phyloP scores from a whole-genome alignment of 2,113 vertebrate species.

The Gopherus evgoodei region DNA sequence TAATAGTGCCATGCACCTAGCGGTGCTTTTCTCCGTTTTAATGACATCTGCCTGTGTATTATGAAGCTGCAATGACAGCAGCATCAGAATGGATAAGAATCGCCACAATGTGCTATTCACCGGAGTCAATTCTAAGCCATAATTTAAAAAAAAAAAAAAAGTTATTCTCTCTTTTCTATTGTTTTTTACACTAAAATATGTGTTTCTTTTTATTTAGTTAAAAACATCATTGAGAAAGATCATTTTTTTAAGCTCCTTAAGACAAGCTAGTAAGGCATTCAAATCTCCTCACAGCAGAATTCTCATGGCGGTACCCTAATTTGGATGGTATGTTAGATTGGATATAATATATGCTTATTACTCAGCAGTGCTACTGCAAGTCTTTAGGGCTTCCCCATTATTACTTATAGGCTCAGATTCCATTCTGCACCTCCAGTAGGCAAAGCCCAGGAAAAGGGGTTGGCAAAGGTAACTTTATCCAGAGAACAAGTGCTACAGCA shows the following conservation, averaged over 20 bases:
- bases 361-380: not conserved
- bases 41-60: not conserved
- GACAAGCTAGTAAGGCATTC: not conserved
- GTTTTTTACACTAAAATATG: not conserved
- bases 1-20: constrained; percentile 5
- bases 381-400: not conserved
- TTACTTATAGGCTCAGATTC: not conserved
- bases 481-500: constrained; percentile 22
- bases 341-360: not conserved
- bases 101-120: not conserved
- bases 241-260: not conserved
- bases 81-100: constrained; percentile 23
- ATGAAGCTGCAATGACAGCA: not conserved
- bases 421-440: not conserved
- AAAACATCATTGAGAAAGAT: not conserved
- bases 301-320: not conserved
- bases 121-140: not conserved
- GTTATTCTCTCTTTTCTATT: not conserved
- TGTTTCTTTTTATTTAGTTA: not conserved
- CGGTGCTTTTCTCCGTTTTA: constrained; percentile 7
- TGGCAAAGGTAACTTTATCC: not conserved
- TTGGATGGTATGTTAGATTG: not conserved
- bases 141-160: not conserved
- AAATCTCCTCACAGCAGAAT: too few relatives aligned
- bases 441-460: not conserved